A percentile compares a stretch with the other conserved stretches of the same genome.
phyloP scores from a whole-genome alignment of 2,113 vertebrate species.

The Melanerpes formicivorus region DNA sequence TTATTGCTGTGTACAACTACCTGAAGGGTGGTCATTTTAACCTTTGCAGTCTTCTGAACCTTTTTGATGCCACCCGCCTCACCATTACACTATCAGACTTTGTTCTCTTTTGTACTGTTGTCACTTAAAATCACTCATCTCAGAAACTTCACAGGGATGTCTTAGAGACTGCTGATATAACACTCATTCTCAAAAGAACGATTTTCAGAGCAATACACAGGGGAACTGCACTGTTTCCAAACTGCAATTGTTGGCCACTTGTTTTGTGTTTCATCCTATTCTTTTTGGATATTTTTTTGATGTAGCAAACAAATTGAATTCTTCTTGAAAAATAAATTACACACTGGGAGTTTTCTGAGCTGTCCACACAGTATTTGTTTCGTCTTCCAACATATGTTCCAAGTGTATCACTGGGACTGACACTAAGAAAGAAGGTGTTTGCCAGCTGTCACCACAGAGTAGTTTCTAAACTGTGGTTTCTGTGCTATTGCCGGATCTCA shows the following conservation, averaged over 20 bases:
- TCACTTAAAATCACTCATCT: not conserved
- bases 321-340: conserved; percentile 46
- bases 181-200: not conserved
- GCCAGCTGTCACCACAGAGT: not conserved
- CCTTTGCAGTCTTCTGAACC: not conserved
- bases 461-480: not conserved
- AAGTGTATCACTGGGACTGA: not conserved
- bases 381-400: not conserved
- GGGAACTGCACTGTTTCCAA: conserved; percentile 11
- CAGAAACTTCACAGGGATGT: not conserved
- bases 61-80: not conserved
- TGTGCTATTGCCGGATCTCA: not conserved
- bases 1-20: no score
- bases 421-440: not conserved
- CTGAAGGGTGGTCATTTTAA: not conserved
- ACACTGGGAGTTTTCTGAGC: conserved; percentile 1
- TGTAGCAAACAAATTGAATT: conserved; percentile 43
- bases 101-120: not conserved
- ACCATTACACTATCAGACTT: not conserved
- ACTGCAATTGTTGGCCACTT: not conserved
- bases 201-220: not conserved
- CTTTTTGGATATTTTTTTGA: conserved; percentile 30
- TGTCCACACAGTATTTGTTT: conserved; percentile 7
- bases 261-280: conserved; percentile 33
- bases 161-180: not conserved